Evolutionary conservation across 1,140 invertebrate species (phyloP).

Genomic region (Zaprionus gabonicus): DNA sequence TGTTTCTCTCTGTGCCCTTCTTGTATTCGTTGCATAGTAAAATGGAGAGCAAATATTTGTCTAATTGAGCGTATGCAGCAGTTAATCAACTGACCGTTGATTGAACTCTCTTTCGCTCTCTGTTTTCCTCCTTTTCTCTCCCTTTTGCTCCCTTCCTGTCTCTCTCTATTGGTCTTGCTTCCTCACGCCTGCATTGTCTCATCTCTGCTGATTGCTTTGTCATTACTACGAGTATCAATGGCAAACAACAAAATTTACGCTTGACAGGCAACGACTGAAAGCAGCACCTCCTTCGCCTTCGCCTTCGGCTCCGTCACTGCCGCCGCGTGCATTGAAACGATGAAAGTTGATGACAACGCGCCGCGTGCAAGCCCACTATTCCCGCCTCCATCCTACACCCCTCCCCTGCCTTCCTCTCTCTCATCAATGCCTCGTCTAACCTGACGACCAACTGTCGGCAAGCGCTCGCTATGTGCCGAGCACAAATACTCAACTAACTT

Average conservation of each 20-base stretch:
- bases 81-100: slow-evolving; percentile 7
- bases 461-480: slow-evolving; percentile 25
- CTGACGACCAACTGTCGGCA: slow-evolving; percentile 57
- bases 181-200: background rate
- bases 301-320: background rate
- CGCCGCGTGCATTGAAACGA: slow-evolving; percentile 38
- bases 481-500: slow-evolving; percentile 19
- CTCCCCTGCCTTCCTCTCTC: background rate
- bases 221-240: slow-evolving; percentile 64
- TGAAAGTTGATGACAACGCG: slow-evolving; percentile 76
- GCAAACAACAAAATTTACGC: slow-evolving; percentile 62
- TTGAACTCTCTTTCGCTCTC: slow-evolving; percentile 6
- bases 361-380: slow-evolving; percentile 19
- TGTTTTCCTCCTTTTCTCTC: background rate
- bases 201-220: slow-evolving; percentile 63
- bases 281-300: slow-evolving; percentile 13
- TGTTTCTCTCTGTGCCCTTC: background rate
- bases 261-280: slow-evolving; percentile 53
- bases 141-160: slow-evolving; percentile 10
- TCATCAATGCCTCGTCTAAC: background rate
- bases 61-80: slow-evolving; percentile 4
- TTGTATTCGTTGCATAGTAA: background rate
- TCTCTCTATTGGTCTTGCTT: slow-evolving; percentile 14
- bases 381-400: background rate
- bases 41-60: slow-evolving; percentile 1